These are phyloP conservation scores for Notocelia uddmanniana DNA, from an alignment of 2,888 invertebrate species.

Conservation along the genomic window DNA sequence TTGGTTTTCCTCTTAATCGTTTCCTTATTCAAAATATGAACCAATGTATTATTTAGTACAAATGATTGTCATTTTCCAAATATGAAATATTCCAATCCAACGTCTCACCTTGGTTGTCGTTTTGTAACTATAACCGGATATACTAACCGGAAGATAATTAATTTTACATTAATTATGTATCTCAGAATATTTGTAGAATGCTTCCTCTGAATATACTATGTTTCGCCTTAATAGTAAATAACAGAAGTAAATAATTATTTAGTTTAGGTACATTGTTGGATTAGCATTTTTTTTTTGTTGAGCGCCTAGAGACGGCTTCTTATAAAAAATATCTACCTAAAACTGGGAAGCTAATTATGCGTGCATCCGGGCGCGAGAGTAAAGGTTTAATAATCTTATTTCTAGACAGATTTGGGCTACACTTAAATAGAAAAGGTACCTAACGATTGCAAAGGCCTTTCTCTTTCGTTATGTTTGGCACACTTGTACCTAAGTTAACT, in stretches of 20 bases:
- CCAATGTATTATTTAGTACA: neutral
- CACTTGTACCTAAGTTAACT: neutral
- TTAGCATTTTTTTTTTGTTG: neutral
- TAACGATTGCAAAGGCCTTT: slow-evolving; percentile 16
- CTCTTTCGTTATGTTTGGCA: slow-evolving; percentile 34
- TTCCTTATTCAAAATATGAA: slow-evolving; percentile 10
- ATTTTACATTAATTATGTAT: neutral
- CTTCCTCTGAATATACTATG: too few relatives aligned
- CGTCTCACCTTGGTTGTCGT: slow-evolving; percentile 1
- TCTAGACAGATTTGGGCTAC: too few relatives aligned
- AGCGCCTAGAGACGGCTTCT: neutral
- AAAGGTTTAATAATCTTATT: too few relatives aligned
- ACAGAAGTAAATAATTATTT: neutral
- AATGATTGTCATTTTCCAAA: neutral
- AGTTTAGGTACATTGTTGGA: too few relatives aligned
- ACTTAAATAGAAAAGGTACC: neutral
- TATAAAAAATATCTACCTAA: neutral
- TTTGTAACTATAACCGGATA: slow-evolving; percentile 1
- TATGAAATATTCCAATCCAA: neutral
- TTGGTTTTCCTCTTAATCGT: neutral
- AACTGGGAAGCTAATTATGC: too few relatives aligned
- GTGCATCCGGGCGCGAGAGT: neutral
- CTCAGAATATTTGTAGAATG: neutral
- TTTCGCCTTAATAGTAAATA: neutral
- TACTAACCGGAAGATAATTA: neutral